Evolutionary conservation across 92 coral and sea anemone species (phyloP).

Genomic region (Metridium senile): DNA sequence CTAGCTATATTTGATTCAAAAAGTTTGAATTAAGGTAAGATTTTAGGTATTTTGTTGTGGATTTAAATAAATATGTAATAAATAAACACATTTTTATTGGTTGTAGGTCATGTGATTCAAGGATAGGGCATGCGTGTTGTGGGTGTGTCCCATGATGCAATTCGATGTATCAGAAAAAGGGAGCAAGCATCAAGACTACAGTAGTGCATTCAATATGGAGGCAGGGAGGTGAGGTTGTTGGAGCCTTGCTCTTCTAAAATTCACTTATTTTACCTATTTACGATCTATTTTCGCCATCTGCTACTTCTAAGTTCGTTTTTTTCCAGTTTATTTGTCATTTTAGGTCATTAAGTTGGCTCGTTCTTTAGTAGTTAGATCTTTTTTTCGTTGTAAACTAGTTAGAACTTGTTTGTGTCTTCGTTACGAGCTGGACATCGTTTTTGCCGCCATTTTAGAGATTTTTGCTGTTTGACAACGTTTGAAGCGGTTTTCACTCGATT

Average conservation of each 20-base stretch:
- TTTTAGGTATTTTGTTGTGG: neutral
- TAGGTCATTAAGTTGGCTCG: constrained; percentile 34
- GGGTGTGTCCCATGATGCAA: constrained; percentile 65
- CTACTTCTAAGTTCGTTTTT: constrained; percentile 55
- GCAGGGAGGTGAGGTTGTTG: constrained; percentile 71
- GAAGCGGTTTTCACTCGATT: constrained; percentile 21
- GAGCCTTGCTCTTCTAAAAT: constrained; percentile 60
- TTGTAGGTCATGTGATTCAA: constrained; percentile 24
- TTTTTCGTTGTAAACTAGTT: constrained; percentile 27
- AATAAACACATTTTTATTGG: constrained; percentile 26
- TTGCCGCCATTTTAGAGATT: constrained; percentile 43
- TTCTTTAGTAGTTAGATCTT: constrained; percentile 31
- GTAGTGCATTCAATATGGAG: constrained; percentile 77
- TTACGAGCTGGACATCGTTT: neutral
- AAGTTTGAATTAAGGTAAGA: neutral
- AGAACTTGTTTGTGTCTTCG: constrained; percentile 13
- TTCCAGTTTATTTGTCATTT: constrained; percentile 65
- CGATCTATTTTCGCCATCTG: constrained; percentile 46
- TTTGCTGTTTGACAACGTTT: constrained; percentile 35
- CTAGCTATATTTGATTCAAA: too few relatives aligned
- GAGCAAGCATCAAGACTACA: constrained; percentile 67
- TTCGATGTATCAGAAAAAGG: constrained; percentile 73
- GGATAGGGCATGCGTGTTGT: constrained; percentile 32
- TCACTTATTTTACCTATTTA: constrained; percentile 63
- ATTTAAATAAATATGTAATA: constrained; percentile 15